Percentiles rank a stretch among this genome's conserved stretches.
These are phyloP conservation scores for Ranitomeya variabilis DNA, from an alignment of 2,113 vertebrate genomes.

Conservation along the genomic window DNA sequence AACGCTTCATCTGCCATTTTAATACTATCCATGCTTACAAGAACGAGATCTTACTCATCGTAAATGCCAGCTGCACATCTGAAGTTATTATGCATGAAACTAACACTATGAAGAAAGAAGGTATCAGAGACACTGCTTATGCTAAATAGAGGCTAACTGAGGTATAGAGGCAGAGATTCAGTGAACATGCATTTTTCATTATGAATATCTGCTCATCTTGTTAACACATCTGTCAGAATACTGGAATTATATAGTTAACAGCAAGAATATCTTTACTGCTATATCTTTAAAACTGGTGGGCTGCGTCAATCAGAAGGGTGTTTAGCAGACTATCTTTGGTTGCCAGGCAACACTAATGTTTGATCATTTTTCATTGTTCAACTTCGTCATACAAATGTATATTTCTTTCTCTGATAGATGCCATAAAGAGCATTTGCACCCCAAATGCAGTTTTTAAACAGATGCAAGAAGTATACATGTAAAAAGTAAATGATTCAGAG, in stretches of 20 bases:
- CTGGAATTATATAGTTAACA: background rate
- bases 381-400: background rate
- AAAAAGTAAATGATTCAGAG: background rate
- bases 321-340: slow-evolving; percentile 1
- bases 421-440: background rate
- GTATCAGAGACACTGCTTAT: background rate
- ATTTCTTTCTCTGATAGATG: background rate
- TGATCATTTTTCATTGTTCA: slow-evolving; percentile 3
- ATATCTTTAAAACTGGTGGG: background rate
- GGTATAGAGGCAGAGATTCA: background rate
- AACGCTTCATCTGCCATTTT: background rate
- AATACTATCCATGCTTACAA: background rate
- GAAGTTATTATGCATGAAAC: background rate
- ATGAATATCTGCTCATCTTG: background rate
- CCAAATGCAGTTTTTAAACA: background rate
- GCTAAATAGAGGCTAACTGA: background rate
- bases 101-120: background rate
- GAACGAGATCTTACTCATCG: background rate
- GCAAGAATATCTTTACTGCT: background rate
- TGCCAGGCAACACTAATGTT: background rate
- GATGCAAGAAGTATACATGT: background rate
- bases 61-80: background rate
- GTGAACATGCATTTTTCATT: background rate
- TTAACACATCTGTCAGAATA: background rate
- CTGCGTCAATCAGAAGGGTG: background rate